Evolutionary conservation across 2,888 invertebrate species (phyloP).

Genomic region (Mellilla xanthometata): DNA sequence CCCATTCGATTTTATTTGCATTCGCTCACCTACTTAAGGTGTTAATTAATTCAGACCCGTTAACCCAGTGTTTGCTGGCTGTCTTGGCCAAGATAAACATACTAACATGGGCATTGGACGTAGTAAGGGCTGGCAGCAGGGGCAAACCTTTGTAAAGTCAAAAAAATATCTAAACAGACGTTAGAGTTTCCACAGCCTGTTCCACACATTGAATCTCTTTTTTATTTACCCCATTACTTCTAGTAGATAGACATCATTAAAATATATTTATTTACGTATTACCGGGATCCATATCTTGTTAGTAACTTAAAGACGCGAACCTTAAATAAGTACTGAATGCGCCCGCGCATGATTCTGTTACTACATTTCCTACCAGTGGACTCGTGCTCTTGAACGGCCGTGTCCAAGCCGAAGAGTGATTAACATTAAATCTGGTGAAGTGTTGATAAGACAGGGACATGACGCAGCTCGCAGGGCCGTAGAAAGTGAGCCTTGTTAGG

Average conservation of each 20-base stretch:
- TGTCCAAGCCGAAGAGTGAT: conserved; percentile 27
- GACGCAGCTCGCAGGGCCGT: conserved; percentile 33
- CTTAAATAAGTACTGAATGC: too few relatives aligned
- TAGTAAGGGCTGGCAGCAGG: not conserved
- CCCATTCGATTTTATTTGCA: conserved; percentile 32
- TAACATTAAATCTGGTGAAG: conserved; percentile 31
- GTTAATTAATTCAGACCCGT: conserved; percentile 37
- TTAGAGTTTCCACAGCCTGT: too few relatives aligned
- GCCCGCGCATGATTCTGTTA: not conserved
- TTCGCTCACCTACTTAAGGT: conserved; percentile 33
- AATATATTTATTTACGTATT: too few relatives aligned
- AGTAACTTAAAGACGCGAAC: too few relatives aligned
- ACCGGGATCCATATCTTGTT: too few relatives aligned
- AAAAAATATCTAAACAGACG: too few relatives aligned
- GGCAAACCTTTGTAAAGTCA: not conserved
- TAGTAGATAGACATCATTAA: too few relatives aligned
- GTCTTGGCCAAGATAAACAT: conserved; percentile 17
- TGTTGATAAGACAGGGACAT: conserved; percentile 30
- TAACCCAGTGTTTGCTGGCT: conserved; percentile 31
- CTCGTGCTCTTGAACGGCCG: conserved; percentile 12
- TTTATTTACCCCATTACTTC: too few relatives aligned
- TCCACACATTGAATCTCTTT: too few relatives aligned
- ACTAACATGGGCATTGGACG: conserved; percentile 7
- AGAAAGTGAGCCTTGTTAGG: conserved; percentile 38
- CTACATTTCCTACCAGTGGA: not conserved